Conservation (phyloP, 1,140 invertebrate species). For the Yoshiicerus persimilis region DNA sequence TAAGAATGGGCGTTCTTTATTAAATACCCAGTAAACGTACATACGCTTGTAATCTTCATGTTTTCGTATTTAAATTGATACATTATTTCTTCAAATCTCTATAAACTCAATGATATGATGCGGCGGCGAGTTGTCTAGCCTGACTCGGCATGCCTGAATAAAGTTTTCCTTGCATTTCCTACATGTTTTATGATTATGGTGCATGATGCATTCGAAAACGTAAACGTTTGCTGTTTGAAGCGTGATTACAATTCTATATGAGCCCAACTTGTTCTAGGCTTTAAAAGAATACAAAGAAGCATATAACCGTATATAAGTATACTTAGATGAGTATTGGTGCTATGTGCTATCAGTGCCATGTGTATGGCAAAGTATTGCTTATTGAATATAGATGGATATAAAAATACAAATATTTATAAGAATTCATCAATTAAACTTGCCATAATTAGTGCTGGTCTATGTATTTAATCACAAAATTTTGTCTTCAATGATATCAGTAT, state of each 20-base stretch:
- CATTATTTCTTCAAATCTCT: conserved; percentile 26
- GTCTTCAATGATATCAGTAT: too few relatives aligned
- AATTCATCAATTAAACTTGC: too few relatives aligned
- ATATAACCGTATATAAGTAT: too few relatives aligned
- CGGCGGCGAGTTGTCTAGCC: neutral
- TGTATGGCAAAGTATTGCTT: too few relatives aligned
- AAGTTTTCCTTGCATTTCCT: neutral
- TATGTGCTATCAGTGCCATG: too few relatives aligned
- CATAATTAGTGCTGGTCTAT: too few relatives aligned
- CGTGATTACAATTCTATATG: neutral
- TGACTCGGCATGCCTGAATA: neutral
- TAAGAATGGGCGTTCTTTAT: too few relatives aligned
- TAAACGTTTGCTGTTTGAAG: neutral
- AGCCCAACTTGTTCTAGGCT: neutral
- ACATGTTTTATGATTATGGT: neutral
- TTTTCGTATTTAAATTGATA: conserved; percentile 30
- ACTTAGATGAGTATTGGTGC: too few relatives aligned
- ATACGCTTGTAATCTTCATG: neutral
- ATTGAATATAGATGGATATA: too few relatives aligned
- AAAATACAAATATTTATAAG: too few relatives aligned
- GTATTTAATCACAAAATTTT: too few relatives aligned
- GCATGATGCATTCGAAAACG: neutral
- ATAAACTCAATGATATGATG: neutral
- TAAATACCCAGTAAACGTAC: neutral
- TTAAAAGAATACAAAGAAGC: too few relatives aligned